A percentile compares a stretch with the other conserved stretches of the same genome.
Evolutionary conservation across 2,888 invertebrate species (phyloP).

Genomic region (Leucozona laternaria): DNA sequence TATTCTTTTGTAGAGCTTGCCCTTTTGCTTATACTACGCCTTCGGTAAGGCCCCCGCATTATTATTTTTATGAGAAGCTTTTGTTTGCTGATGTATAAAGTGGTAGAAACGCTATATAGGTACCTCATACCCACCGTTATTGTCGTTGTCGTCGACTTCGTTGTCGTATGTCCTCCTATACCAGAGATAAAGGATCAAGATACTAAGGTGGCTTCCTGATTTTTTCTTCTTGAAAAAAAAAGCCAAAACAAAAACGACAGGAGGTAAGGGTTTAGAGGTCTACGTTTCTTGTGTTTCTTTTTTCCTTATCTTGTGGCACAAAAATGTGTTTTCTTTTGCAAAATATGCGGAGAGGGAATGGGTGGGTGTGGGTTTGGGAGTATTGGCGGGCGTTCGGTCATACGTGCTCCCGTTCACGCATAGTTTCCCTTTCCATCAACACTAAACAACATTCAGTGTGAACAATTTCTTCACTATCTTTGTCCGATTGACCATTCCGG

Average conservation of each 20-base stretch:
- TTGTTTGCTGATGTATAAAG: constrained; percentile 64
- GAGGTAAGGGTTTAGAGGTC: constrained; percentile 6
- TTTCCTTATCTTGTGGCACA: constrained; percentile 47
- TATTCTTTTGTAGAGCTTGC: constrained; percentile 61
- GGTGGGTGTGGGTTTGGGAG: not conserved
- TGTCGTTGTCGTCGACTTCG: constrained; percentile 3
- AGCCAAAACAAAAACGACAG: not conserved
- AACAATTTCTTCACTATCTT: constrained; percentile 39
- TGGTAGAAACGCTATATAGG: constrained; percentile 11
- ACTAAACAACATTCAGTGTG: constrained; percentile 15
- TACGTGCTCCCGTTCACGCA: constrained; percentile 29
- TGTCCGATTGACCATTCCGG: constrained; percentile 19
- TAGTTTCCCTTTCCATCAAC: constrained; percentile 11
- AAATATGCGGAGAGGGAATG: constrained; percentile 2
- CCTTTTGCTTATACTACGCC: constrained; percentile 37
- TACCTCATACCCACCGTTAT: not conserved
- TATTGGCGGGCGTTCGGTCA: not conserved
- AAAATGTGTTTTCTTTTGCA: constrained; percentile 47
- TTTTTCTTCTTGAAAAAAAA: constrained; percentile 1
- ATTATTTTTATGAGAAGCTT: constrained; percentile 70
- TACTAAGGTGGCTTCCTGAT: constrained; percentile 56
- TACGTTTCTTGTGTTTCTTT: constrained; percentile 31
- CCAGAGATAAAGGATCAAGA: constrained; percentile 65
- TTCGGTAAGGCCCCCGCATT: constrained; percentile 53
- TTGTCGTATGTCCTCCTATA: constrained; percentile 38